A percentile compares a stretch with the other conserved stretches of the same genome.
Conservation (phyloP, 2,113 vertebrate genomes). For the Merops nubicus region DNA sequence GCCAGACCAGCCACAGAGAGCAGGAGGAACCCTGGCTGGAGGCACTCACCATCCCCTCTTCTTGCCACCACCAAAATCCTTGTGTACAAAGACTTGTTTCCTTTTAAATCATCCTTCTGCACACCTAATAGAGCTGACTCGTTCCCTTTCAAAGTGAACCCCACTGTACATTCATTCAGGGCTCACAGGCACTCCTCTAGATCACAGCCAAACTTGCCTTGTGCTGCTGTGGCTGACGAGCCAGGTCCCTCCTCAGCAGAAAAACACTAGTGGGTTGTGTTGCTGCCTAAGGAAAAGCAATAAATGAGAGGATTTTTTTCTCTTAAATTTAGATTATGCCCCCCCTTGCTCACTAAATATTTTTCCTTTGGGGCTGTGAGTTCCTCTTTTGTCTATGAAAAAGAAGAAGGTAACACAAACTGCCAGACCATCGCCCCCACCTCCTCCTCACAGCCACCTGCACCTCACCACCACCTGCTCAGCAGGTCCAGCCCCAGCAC, state of each 20-base stretch:
- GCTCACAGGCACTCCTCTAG: background rate
- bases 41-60: background rate
- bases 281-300: background rate
- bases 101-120: constrained; percentile 13
- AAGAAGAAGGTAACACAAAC: constrained; percentile 43
- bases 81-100: constrained; percentile 21
- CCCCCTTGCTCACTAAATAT: background rate
- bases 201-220: background rate
- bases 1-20: background rate
- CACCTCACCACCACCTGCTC: constrained; percentile 31
- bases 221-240: background rate
- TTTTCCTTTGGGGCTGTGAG: constrained; percentile 7
- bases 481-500: background rate
- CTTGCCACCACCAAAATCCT: background rate
- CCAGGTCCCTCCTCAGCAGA: background rate
- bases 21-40: constrained; percentile 11
- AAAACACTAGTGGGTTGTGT: background rate
- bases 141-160: background rate
- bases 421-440: constrained; percentile 47
- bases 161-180: constrained; percentile 3
- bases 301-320: background rate
- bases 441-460: constrained; percentile 32
- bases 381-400: constrained; percentile 52
- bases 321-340: background rate
- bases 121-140: background rate